Evolutionary conservation across 2,113 vertebrate genomes (phyloP).

Genomic region (Ondatra zibethicus): DNA sequence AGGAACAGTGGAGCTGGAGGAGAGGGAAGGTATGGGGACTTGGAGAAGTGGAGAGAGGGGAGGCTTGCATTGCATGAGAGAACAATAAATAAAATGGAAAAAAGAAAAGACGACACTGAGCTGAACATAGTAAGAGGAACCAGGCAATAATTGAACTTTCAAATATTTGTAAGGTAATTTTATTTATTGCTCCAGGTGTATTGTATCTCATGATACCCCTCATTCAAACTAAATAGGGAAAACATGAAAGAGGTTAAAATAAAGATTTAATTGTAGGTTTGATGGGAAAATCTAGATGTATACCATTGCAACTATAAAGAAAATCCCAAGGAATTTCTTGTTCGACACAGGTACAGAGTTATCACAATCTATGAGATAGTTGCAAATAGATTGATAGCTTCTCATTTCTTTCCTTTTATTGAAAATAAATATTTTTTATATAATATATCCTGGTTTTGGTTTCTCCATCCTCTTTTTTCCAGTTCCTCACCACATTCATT

Average conservation of each 20-base stretch:
- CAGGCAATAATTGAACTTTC: background rate
- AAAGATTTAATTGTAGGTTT: background rate
- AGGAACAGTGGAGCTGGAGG: background rate
- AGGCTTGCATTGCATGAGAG: background rate
- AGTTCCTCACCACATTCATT: background rate
- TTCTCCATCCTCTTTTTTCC: background rate
- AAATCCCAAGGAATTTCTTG: background rate
- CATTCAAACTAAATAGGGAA: background rate
- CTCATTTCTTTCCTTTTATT: background rate
- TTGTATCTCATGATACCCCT: background rate
- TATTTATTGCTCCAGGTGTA: background rate
- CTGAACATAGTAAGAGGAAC: background rate
- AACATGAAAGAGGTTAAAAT: background rate
- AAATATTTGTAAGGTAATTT: background rate
- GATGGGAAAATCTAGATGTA: background rate
- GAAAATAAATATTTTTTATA: background rate
- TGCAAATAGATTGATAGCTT: background rate
- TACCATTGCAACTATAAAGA: background rate
- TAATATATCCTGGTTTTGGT: background rate
- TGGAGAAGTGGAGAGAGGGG: background rate
- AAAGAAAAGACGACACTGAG: background rate
- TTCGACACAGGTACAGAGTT: background rate
- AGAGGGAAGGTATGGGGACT: background rate
- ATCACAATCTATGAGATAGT: too few species aligned
- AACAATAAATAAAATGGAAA: background rate